Percentiles rank a stretch among this genome's conserved stretches.
phyloP scores from a whole-genome alignment of 2,113 vertebrate genomes.

The Hippocampus abdominalis region DNA sequence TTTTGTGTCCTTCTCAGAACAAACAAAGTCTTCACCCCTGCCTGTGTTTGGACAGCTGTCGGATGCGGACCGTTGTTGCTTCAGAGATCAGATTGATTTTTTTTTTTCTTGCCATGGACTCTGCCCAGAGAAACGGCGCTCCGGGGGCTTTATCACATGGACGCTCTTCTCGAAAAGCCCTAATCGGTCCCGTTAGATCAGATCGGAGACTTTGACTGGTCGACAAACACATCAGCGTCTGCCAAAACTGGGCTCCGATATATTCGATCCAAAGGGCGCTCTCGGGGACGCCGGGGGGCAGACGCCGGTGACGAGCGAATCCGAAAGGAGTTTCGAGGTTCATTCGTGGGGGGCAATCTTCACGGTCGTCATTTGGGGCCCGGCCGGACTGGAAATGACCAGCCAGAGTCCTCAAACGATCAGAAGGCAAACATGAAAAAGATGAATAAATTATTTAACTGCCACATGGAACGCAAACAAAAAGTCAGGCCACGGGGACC shows the following conservation, averaged over 20 bases:
- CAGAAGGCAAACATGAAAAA: background rate
- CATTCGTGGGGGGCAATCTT: background rate
- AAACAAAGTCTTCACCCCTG: slow-evolving; percentile 4
- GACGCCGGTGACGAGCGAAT: slow-evolving; percentile 22
- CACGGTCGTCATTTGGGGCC: background rate
- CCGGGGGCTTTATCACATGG: slow-evolving; percentile 43
- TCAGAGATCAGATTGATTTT: slow-evolving; percentile 10
- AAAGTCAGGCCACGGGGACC: slow-evolving; percentile 27
- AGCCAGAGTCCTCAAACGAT: background rate
- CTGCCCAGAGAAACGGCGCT: slow-evolving; percentile 34
- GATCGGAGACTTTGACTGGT: slow-evolving; percentile 57
- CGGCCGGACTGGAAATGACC: background rate
- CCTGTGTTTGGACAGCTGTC: slow-evolving; percentile 43
- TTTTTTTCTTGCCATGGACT: slow-evolving; percentile 43
- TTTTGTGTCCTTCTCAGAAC: background rate
- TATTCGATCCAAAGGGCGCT: slow-evolving; percentile 46
- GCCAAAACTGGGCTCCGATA: slow-evolving; percentile 17
- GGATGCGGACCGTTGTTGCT: slow-evolving; percentile 6
- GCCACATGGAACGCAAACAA: background rate
- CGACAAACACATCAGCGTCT: slow-evolving; percentile 44
- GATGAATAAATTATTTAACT: background rate
- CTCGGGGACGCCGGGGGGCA: slow-evolving; percentile 12
- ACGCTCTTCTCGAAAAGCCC: slow-evolving; percentile 27
- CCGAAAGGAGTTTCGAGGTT: background rate
- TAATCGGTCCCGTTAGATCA: slow-evolving; percentile 33